phyloP scores from a whole-genome alignment of 2,888 invertebrate genomes.

The Epistrophe grossulariae region DNA sequence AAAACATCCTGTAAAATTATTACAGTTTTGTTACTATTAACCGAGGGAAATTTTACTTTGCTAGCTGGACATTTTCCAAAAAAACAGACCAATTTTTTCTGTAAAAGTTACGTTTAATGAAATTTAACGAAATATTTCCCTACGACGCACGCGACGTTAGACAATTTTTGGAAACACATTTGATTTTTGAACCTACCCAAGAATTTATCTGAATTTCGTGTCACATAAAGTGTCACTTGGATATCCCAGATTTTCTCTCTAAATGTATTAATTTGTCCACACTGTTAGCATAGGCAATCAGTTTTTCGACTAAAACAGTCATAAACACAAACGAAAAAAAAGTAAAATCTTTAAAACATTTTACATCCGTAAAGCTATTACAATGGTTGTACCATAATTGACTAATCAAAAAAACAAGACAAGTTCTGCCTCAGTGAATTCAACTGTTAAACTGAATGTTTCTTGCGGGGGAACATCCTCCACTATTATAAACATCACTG shows the following conservation, averaged over 20 bases:
- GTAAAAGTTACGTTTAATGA: too few species aligned
- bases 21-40: too few species aligned
- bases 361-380: background rate
- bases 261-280: background rate
- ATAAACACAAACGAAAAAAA: background rate
- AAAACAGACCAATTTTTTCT: too few species aligned
- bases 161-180: too few species aligned
- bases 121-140: too few species aligned
- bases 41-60: too few species aligned
- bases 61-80: too few species aligned
- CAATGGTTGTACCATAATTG: background rate
- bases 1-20: too few species aligned
- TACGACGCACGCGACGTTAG: too few species aligned
- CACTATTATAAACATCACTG: background rate
- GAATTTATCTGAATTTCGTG: background rate
- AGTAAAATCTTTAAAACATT: background rate
- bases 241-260: background rate
- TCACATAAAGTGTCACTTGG: too few species aligned
- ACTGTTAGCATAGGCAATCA: too few species aligned
- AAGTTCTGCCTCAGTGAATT: constrained; percentile 9
- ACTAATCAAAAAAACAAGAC: constrained; percentile 13
- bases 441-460: background rate
- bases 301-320: too few species aligned
- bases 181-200: background rate
- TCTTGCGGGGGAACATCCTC: background rate